phyloP scores from a whole-genome alignment of 2,888 invertebrate genomes.

The Acrobasis suavella region DNA sequence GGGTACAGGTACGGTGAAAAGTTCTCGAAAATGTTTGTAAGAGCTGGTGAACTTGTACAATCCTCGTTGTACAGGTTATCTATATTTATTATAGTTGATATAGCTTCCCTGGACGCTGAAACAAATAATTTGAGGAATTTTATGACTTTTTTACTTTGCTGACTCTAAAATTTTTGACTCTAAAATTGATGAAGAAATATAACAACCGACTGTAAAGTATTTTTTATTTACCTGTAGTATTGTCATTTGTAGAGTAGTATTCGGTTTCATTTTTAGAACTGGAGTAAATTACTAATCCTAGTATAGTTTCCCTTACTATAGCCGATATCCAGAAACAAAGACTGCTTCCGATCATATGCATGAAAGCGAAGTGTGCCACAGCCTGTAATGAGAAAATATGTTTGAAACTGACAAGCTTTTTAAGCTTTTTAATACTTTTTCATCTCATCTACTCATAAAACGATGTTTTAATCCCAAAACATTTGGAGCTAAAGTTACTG shows the following conservation, averaged over 20 bases:
- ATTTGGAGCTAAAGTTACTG: too few species aligned
- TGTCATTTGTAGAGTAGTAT: constrained; percentile 27
- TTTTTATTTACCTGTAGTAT: constrained; percentile 3
- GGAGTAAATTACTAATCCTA: constrained; percentile 81
- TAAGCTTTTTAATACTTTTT: too few species aligned
- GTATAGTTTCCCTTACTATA: constrained; percentile 87
- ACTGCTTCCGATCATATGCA: constrained; percentile 91
- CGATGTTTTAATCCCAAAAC: too few species aligned
- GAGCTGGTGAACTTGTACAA: constrained; percentile 71
- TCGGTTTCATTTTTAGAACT: constrained; percentile 53
- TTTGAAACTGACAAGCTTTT: too few species aligned
- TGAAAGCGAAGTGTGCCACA: constrained; percentile 87
- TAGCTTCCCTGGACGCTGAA: neutral
- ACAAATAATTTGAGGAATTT: too few species aligned
- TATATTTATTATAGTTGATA: constrained; percentile 55
- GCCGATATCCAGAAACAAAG: constrained; percentile 91
- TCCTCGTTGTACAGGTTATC: constrained; percentile 63
- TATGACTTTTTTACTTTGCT: too few species aligned
- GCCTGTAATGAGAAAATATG: constrained; percentile 49
- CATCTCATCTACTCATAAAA: too few species aligned
- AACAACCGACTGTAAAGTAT: too few species aligned
- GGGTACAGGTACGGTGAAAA: constrained; percentile 91
- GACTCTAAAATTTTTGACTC: too few species aligned
- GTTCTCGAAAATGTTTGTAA: constrained; percentile 78
- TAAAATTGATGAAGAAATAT: too few species aligned